Evolutionary conservation across 2,888 invertebrate genomes (phyloP), one percentile per base, ranked within the genome.

Genomic region (Lasioglossum figueresi): DNA sequence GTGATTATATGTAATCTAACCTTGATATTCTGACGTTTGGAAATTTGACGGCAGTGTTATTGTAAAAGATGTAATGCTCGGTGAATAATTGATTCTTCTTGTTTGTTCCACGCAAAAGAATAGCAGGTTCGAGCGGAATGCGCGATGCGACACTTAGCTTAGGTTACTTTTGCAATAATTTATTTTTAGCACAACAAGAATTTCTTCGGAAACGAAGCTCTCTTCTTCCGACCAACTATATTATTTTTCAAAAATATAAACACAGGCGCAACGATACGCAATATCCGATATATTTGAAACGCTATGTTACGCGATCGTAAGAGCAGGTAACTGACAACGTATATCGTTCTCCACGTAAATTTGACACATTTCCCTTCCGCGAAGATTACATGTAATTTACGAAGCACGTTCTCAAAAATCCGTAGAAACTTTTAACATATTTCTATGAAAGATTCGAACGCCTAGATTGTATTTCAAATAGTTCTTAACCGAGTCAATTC

Each of bases 11-110:
- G 66, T 73, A 77, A 84, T 78, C 83, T 89, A 88, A 84, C 88
- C 88, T 86, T 88, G 83, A 79, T 80, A 78, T 74, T 88, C 88
- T 88, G 88, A 88, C 88, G 76, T 88, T 88, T 88, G 68, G 81
- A 68, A 86, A 84, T 83, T 84, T 82, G 79, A 88, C 79, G 78
- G 84, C 78, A 73, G 81, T 80, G 76, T 83, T 78, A 81, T 80
- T 82, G 76, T 76, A 80, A 87, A 87, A 84, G 68, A 87, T 85
- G 79, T 88, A 79, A 86, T 80, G 66, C 45, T 74, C 40, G 31
- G 82, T 77, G 74, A 80, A 85, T 83, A 85, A 83, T 74, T 76
- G 59, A 77, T 71, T 81, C 31, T 52, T n/a, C 72, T 70, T 45
- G 37, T 84, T 71, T 76, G 23, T 66, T 34, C 23, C 19, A 63